phyloP scores from a whole-genome alignment of 2,888 invertebrate species.

The Alloplasta piceator region DNA sequence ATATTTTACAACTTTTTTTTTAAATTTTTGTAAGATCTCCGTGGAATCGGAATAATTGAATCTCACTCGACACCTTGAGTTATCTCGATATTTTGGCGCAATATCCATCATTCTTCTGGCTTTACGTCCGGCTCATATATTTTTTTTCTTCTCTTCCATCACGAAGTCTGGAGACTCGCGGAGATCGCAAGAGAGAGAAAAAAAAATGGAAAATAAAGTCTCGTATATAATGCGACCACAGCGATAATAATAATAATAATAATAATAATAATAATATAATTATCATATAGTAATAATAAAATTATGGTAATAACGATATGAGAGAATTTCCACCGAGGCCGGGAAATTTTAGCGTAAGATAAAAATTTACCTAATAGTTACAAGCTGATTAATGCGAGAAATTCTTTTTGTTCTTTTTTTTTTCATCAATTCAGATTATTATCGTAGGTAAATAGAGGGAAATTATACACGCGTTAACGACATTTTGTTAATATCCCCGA shows the following conservation, averaged over 20 bases:
- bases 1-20: slow-evolving; percentile 22
- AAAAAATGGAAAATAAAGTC: slow-evolving; percentile 24
- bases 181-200: slow-evolving; percentile 35
- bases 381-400: slow-evolving; percentile 49
- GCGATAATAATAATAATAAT: slow-evolving; percentile 40
- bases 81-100: slow-evolving; percentile 9
- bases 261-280: too few species aligned
- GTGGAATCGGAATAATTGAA: slow-evolving; percentile 50
- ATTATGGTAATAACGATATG: slow-evolving; percentile 52
- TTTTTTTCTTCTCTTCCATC: slow-evolving; percentile 11
- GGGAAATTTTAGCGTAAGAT: slow-evolving; percentile 38
- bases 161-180: slow-evolving; percentile 15
- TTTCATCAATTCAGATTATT: slow-evolving; percentile 34
- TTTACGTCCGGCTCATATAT: slow-evolving; percentile 23
- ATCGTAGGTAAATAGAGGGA: slow-evolving; percentile 22
- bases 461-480: neutral
- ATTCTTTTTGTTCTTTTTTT: too few species aligned
- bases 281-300: too few species aligned
- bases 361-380: slow-evolving; percentile 52
- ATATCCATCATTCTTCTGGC: slow-evolving; percentile 21
- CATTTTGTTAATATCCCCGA: slow-evolving; percentile 36
- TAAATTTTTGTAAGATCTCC: slow-evolving; percentile 29
- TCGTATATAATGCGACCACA: slow-evolving; percentile 45
- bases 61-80: slow-evolving; percentile 10
- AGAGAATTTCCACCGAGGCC: slow-evolving; percentile 37